Base-by-base conservation (phyloP, 2,113 vertebrate genomes). In the Gadus chalcogrammus region DNA sequence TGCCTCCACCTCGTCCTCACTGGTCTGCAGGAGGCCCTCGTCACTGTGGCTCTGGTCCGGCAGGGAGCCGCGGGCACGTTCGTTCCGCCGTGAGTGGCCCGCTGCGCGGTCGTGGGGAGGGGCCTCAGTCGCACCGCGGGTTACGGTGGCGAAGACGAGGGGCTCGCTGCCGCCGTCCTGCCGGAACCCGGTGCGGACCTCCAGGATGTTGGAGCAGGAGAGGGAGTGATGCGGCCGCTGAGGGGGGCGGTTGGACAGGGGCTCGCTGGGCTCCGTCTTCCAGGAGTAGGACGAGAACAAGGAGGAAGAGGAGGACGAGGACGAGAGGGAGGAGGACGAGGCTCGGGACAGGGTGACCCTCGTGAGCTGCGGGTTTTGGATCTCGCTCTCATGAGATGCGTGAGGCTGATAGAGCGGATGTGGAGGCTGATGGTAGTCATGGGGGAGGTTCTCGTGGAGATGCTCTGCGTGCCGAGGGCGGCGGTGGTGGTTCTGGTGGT, bases 141-240 rank as follows among this genome's bases (percentile, higher is more conserved):
- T 83, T 9, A 88, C 2, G 4, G 84, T 84, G 38, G 87, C 87
- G 0, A 84, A 82, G 18, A 83, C 84, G 15, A 83, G 4, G 5
- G 86, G 85, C 64, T 79, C 76, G 0, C 61, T 75, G 71, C 66
- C 61, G 3, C 84, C 69, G 0, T 88, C 77, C 13, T 80, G 80
- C 38, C 31, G 76, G 52, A 87, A 87, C 52, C 68, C 86, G 22
- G 71, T 63, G 31, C 67, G 83, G 3, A 75, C 79, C 16, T 88
- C 86, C 9, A 79, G 28, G 27, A 93, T 87, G 69, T 93, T 90
- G 69, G 88, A 86, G 74, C 93, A 93, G 55, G 93, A 93, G 16
- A 90, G 77, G 13, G 93, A 92, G 7, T 93, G 91, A 16, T 80
- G 85, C 16, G 88, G 90, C 55, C 82, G 81, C 28, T 69, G 84